Evolutionary conservation across 2,797 vertebrate species (phyloP).

Genomic region (Liasis olivaceus): DNA sequence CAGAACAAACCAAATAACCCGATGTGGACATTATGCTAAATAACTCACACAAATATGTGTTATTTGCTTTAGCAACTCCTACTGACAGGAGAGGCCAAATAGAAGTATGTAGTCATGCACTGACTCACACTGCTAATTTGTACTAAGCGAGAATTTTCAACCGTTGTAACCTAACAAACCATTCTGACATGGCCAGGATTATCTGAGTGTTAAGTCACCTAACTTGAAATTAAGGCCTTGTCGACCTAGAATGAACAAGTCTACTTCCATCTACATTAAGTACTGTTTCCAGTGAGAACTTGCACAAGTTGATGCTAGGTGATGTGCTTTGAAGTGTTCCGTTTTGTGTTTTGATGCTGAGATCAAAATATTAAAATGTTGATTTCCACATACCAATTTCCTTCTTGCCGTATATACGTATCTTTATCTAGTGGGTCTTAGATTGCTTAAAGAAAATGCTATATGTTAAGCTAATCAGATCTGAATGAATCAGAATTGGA

Average conservation of each 20-base stretch:
- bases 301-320: too few species aligned
- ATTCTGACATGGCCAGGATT: too few species aligned
- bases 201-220: too few species aligned
- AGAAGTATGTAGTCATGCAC: background rate
- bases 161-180: too few species aligned
- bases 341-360: background rate
- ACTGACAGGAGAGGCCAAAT: background rate
- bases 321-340: too few species aligned
- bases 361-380: background rate
- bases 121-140: background rate
- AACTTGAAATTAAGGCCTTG: too few species aligned
- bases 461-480: background rate
- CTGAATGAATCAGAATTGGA: slow-evolving; percentile 7
- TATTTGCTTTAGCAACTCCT: background rate
- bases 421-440: background rate
- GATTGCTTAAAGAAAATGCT: background rate
- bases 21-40: background rate
- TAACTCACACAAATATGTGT: background rate
- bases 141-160: too few species aligned
- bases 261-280: too few species aligned
- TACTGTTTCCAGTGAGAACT: background rate
- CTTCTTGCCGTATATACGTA: fast-evolving
- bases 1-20: background rate
- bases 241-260: too few species aligned
- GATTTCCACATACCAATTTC: background rate